Evolutionary conservation across 1,140 invertebrate species (phyloP).

Genomic region (Diabrotica virgifera): DNA sequence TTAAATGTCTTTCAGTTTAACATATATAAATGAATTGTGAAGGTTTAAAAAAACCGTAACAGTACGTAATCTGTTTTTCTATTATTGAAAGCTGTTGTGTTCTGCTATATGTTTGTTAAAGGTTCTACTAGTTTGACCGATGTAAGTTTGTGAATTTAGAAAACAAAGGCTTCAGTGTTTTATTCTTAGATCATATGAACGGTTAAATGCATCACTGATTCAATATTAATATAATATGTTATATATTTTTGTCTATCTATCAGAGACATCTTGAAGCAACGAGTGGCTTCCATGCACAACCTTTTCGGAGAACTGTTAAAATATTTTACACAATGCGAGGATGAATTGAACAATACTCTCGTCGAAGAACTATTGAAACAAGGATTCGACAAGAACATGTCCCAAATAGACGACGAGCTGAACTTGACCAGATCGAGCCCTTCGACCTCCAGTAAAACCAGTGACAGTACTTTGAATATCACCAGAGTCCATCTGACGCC

Average conservation of each 20-base stretch:
- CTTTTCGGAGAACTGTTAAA: constrained; percentile 64
- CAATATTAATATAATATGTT: background rate
- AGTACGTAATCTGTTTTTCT: too few species aligned
- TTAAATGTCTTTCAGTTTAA: too few species aligned
- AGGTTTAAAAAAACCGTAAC: too few species aligned
- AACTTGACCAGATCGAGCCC: constrained; percentile 23
- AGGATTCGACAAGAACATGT: constrained; percentile 38
- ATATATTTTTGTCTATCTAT: constrained; percentile 22
- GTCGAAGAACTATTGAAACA: constrained; percentile 61
- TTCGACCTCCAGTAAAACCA: constrained; percentile 27
- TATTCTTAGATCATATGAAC: too few species aligned
- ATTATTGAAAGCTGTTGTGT: too few species aligned
- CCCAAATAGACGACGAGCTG: constrained; percentile 36
- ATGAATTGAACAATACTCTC: constrained; percentile 71
- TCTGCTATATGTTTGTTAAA: too few species aligned
- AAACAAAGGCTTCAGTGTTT: too few species aligned
- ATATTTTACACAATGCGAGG: constrained; percentile 71
- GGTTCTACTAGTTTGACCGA: too few species aligned
- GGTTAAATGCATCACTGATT: too few species aligned
- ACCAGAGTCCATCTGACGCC: constrained; percentile 68
- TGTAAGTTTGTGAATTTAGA: too few species aligned
- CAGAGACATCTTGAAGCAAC: constrained; percentile 60
- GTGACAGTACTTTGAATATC: constrained; percentile 33
- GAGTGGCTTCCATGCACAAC: constrained; percentile 56
- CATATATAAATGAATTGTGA: too few species aligned